phyloP scores from a whole-genome alignment of 2,888 invertebrate genomes.

The Tetragonisca angustula region DNA sequence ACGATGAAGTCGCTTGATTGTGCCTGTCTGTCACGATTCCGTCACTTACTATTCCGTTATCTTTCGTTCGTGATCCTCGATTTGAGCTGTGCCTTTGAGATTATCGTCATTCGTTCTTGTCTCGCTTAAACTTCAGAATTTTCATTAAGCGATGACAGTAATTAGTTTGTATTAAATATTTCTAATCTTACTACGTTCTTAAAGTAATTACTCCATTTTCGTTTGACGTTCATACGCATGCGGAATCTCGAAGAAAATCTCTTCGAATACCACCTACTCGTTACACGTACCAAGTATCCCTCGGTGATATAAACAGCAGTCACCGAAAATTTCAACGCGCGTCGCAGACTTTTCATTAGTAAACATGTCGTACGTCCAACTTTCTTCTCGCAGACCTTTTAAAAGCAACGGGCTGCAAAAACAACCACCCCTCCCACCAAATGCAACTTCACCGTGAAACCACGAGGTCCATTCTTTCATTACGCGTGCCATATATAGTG shows the following conservation, averaged over 20 bases:
- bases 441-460: background rate
- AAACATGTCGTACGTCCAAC: background rate
- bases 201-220: too few relatives aligned
- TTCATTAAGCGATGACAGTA: too few relatives aligned
- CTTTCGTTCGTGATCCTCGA: background rate
- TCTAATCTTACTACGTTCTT: too few relatives aligned
- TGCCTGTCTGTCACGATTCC: slow-evolving; percentile 7
- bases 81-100: background rate
- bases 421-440: background rate
- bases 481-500: background rate
- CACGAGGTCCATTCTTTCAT: background rate
- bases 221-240: background rate
- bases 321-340: background rate
- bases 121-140: too few relatives aligned
- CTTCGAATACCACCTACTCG: background rate
- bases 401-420: background rate
- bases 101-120: too few relatives aligned
- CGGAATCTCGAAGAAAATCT: background rate
- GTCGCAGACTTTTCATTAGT: background rate
- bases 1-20: slow-evolving; percentile 49
- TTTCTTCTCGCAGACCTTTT: background rate
- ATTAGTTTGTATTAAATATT: too few relatives aligned
- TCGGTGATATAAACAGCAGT: background rate
- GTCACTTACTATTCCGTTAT: background rate
- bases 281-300: background rate